Base-by-base conservation (phyloP, 1,140 invertebrate species). In the Oscheius sp. region DNA sequence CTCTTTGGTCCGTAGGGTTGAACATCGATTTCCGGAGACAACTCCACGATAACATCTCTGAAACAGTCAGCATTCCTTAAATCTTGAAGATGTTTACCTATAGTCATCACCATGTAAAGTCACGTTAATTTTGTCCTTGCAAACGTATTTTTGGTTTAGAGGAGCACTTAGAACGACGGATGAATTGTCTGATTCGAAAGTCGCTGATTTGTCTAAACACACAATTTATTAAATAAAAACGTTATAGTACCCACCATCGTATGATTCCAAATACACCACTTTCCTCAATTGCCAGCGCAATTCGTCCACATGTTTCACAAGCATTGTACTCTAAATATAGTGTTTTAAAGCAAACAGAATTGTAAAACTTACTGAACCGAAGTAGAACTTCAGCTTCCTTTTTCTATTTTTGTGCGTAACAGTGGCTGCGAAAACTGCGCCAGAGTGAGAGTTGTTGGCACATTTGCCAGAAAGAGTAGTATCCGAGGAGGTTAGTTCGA, bases 41-140 rank as follows among this genome's bases (percentile, higher is more conserved):
- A 58, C 59, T 49, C 59, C 26, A 71, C 59, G 31, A 63, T 63
- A 13, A 63, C 36, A 38, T 63, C 36, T n/a, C 61, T 63, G 31
- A n/a, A 63, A 63, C n/a, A n/a, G n/a, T n/a, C n/a, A n/a, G n/a
- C n/a, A n/a, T n/a, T n/a, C n/a, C n/a, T n/a, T n/a, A n/a, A n/a
- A n/a, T n/a, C n/a, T n/a, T 34, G 18, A 35, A 23, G 7, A 2
- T 31, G 29, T 38, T 71, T 18, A 64, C 69, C 58, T 58, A 29
- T 61, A 71, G 29, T 64, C 45, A 10, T 64, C 62, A 34, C 62
- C 45, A 31, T 71, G 69, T 20, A 71, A 38, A 4, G 69, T 71
- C 20, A 71, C 69, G 45, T 71, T 71, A n/a, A 71, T 71, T n/a
- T 58, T 46, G 29, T 71, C 69, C 36, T 71, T 58, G 38, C 69